Conservation (phyloP, 2,113 vertebrate species). For the Malaclemys terrapin region DNA sequence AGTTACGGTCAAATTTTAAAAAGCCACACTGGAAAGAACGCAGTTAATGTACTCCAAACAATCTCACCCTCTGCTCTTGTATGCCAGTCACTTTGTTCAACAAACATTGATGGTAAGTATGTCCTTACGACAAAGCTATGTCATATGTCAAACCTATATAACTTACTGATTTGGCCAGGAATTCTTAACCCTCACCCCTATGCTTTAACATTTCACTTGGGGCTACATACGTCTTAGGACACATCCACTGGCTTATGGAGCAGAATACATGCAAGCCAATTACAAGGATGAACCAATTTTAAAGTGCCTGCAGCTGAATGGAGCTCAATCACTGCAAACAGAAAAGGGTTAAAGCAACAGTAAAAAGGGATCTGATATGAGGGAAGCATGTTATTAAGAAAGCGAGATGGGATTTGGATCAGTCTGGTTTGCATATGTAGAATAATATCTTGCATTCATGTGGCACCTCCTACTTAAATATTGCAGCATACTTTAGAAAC, state of each 20-base stretch:
- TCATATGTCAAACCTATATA: neutral
- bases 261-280: neutral
- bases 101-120: fast-evolving
- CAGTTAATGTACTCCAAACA: neutral
- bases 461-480: neutral
- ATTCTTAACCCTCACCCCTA: neutral
- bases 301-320: neutral
- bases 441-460: neutral
- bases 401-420: neutral
- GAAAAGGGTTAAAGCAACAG: neutral
- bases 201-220: neutral
- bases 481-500: neutral
- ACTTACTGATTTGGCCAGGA: neutral
- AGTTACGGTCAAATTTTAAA: neutral
- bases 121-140: neutral
- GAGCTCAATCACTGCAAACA: neutral
- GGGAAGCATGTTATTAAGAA: neutral
- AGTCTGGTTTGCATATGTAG: neutral
- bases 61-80: neutral
- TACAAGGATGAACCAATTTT: neutral
- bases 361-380: neutral
- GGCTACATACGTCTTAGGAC: neutral
- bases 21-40: neutral
- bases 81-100: neutral
- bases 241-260: neutral